Percentiles rank a stretch among this genome's conserved stretches.
Conservation (phyloP, 1,140 invertebrate genomes). For the Solenopsis invicta region DNA sequence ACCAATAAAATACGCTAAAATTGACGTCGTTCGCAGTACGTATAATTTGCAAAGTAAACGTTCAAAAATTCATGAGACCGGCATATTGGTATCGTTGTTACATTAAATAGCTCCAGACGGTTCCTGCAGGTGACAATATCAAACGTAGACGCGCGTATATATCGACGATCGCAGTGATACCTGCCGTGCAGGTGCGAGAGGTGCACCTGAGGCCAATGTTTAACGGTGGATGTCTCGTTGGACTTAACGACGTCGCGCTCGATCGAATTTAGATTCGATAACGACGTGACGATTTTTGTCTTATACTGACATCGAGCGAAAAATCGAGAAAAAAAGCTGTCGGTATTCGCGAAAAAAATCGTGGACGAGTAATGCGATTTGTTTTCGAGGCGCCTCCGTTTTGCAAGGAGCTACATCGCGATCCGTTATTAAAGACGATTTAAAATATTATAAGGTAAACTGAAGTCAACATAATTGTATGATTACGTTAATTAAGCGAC, state of each 20-base stretch:
- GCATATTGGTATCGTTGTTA: not conserved
- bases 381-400: not conserved
- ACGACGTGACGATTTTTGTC: not conserved
- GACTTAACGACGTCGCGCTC: slow-evolving; percentile 13
- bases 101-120: not conserved
- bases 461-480: slow-evolving; percentile 34
- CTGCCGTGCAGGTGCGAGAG: slow-evolving; percentile 54
- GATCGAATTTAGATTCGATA: slow-evolving; percentile 32
- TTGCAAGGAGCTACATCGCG: not conserved
- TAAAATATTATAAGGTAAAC: slow-evolving; percentile 40
- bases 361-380: not conserved
- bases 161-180: slow-evolving; percentile 57
- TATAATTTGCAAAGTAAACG: not conserved
- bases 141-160: slow-evolving; percentile 1
- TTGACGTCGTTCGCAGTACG: not conserved
- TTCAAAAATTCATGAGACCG: not conserved
- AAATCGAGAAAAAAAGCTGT: not conserved
- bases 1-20: not conserved
- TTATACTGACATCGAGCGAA: not conserved
- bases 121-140: slow-evolving; percentile 53
- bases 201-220: slow-evolving; percentile 45
- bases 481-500: slow-evolving; percentile 54
- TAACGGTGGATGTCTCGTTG: slow-evolving; percentile 15
- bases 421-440: slow-evolving; percentile 48
- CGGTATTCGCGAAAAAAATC: not conserved